Evolutionary conservation across 2,888 invertebrate species (phyloP).

Genomic region (Therioaphis trifolii): DNA sequence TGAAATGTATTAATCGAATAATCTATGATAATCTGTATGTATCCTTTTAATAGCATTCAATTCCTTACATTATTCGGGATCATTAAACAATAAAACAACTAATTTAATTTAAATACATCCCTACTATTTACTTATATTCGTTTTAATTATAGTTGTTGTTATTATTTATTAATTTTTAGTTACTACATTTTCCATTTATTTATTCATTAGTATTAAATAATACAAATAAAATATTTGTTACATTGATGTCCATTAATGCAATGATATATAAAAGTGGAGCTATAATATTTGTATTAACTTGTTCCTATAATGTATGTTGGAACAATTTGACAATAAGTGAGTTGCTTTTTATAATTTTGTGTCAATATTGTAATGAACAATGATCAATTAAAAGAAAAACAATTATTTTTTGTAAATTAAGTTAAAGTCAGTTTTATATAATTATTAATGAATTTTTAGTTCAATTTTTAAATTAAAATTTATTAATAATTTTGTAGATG

Average conservation of each 20-base stretch:
- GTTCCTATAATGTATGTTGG: slow-evolving; percentile 9
- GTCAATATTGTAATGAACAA: not conserved
- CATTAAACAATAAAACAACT: not conserved
- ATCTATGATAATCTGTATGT: not conserved
- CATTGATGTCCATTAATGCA: not conserved
- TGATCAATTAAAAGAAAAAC: slow-evolving; percentile 1
- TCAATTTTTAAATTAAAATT: not conserved
- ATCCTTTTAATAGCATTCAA: slow-evolving; percentile 5
- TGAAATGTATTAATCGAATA: not conserved
- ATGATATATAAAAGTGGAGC: not conserved
- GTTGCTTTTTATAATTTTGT: slow-evolving; percentile 7
- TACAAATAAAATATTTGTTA: not conserved
- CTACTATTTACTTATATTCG: not conserved
- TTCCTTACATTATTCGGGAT: slow-evolving; percentile 28
- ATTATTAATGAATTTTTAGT: not conserved
- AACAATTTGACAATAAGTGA: slow-evolving; percentile 21
- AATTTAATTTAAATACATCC: slow-evolving; percentile 4
- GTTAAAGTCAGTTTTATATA: not conserved
- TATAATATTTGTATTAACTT: slow-evolving; percentile 18
- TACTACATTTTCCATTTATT: not conserved
- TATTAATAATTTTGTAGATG: not conserved
- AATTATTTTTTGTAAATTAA: not conserved
- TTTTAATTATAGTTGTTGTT: slow-evolving; percentile 11
- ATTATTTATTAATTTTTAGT: not conserved
- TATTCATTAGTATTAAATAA: not conserved